These are phyloP conservation scores for Acanthosepion esculentum DNA, from an alignment of 2,888 invertebrate species.

Conservation along the genomic window DNA sequence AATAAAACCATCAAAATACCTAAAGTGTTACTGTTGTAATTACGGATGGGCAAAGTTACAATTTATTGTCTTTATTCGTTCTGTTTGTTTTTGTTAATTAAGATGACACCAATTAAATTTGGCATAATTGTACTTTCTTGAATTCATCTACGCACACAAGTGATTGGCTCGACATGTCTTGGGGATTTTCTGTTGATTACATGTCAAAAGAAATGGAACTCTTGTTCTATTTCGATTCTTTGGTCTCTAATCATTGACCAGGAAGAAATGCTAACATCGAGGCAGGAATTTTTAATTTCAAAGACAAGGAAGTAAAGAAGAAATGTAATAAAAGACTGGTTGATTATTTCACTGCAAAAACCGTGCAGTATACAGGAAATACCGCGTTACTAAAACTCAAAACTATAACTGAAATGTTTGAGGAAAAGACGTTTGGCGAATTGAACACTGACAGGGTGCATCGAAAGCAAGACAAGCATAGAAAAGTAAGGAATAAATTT, in stretches of 20 bases:
- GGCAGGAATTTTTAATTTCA: too few species aligned
- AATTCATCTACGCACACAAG: neutral
- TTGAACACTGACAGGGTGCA: too few species aligned
- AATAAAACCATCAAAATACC: neutral
- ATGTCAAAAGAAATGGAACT: neutral
- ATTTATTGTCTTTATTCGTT: neutral
- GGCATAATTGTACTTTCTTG: neutral
- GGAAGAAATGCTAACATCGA: neutral
- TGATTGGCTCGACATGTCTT: neutral
- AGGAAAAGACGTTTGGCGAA: too few species aligned
- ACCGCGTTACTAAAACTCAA: too few species aligned
- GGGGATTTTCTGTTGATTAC: neutral
- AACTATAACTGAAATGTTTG: too few species aligned
- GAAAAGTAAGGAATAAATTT: too few species aligned
- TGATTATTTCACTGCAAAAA: too few species aligned
- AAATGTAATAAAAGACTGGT: too few species aligned
- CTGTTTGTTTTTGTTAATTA: neutral
- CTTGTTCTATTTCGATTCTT: neutral
- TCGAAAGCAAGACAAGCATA: too few species aligned
- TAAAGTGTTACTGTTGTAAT: neutral
- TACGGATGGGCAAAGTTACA: neutral
- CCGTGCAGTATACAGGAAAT: too few species aligned
- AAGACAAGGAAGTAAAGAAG: too few species aligned
- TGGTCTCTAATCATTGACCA: neutral
- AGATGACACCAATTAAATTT: slow-evolving; percentile 2